Percentiles rank a stretch among this genome's conserved stretches.
These are phyloP conservation scores for Pachypeltis micranthus DNA, from an alignment of 1,140 invertebrate species.

Conservation along the genomic window DNA sequence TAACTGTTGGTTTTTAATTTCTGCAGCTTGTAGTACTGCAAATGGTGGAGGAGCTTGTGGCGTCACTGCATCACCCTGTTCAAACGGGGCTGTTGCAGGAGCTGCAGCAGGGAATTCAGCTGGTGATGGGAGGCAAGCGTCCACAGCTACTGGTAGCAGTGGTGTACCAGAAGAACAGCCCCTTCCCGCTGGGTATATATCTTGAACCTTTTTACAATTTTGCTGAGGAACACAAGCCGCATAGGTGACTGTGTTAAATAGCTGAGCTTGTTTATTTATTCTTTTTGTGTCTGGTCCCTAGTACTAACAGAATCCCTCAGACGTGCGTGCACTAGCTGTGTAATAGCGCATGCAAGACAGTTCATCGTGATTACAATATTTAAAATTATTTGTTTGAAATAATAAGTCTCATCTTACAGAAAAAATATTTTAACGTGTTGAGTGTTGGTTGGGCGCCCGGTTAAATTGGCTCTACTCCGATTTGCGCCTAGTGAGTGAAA, in stretches of 20 bases:
- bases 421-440: too few relatives aligned
- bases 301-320: too few relatives aligned
- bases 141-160: not conserved
- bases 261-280: conserved; percentile 2
- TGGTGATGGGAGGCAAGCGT: not conserved
- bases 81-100: not conserved
- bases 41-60: not conserved
- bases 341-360: too few relatives aligned
- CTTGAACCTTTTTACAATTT: too few relatives aligned
- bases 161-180: conserved; percentile 51
- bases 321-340: too few relatives aligned
- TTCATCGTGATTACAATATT: too few relatives aligned
- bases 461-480: too few relatives aligned
- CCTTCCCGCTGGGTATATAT: conserved; percentile 51
- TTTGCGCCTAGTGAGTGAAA: too few relatives aligned
- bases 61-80: not conserved
- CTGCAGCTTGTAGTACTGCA: not conserved
- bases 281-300: too few relatives aligned
- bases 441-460: too few relatives aligned
- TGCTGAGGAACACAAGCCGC: not conserved
- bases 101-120: conserved; percentile 1
- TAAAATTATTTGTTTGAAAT: too few relatives aligned
- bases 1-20: not conserved
- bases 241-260: not conserved
- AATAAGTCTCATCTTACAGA: too few relatives aligned